Evolutionary conservation across 1,140 invertebrate genomes (phyloP), one percentile per base, ranked within the genome.

Genomic region (Drosophila tropicalis): DNA sequence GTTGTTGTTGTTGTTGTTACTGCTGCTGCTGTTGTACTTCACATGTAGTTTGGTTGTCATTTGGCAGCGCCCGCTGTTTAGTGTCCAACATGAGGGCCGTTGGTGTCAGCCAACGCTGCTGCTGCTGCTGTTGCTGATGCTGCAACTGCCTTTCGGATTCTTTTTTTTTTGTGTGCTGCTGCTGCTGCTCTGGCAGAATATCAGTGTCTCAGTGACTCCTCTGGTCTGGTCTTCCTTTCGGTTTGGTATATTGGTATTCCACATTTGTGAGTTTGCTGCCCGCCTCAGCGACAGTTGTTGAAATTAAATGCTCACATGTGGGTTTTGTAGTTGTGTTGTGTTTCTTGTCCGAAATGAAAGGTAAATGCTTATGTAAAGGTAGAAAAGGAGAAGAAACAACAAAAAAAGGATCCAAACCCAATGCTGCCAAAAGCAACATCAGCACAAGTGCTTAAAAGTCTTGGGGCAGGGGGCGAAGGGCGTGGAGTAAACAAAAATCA

Each of bases 271-370:
- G 73, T 62, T 39, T 69, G 56, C 41, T 69, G 56, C 41, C 72
- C 66, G 80, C 65, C 69, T 55, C 78, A 72, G 81, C 86, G 86
- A 90, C 85, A 90, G 85, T 90, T 90, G 85, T 90, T 90, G 86
- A 90, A 90, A 90, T 90, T 90, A 90, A 90, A 90, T 90, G 85
- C 85, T 90, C 85, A 90, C 85, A 90, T 90, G 85, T 90, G 85
- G 86, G 86, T 81, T 90, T 90, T 90, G 77, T 76, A 51, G 44
- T 51, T 51, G 44, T 51, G 44, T 51, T 51, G 44, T 51, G 44
- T 81, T 76, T 72, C 80, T 74, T 77, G 78, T 79, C 75, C 75
- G 70, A 58, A 58, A 36, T 58, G 56, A 58, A 58, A 58, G 56
- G 56, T 58, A 58, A 58, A 58, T 58, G 56, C 32, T 58, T 58